Conservation (phyloP, 2,113 vertebrate species). For the Eubucco bourcierii region DNA sequence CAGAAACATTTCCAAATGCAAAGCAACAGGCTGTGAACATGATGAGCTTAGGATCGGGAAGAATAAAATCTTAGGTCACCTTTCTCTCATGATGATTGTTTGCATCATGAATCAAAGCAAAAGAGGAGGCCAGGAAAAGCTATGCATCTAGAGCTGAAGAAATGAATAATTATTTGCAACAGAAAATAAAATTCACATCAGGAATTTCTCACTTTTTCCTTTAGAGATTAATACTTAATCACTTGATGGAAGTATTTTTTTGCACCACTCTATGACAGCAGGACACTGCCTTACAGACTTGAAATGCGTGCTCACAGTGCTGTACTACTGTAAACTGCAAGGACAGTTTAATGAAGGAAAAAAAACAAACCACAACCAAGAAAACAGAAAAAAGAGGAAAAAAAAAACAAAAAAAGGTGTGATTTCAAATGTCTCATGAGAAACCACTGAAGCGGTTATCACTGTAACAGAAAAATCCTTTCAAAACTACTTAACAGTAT, state of each 20-base stretch:
- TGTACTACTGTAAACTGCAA: neutral
- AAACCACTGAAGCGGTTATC: conserved; percentile 9
- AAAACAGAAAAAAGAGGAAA: neutral
- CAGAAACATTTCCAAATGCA: neutral
- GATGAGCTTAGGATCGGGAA: neutral
- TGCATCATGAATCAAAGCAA: conserved; percentile 4
- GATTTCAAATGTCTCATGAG: conserved; percentile 10
- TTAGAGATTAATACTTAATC: neutral
- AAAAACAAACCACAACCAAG: neutral
- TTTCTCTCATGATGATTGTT: neutral
- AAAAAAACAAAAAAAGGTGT: neutral
- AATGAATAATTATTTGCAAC: conserved; percentile 33
- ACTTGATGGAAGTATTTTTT: neutral
- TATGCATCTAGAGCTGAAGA: neutral
- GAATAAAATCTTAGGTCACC: conserved; percentile 38
- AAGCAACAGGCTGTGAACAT: neutral
- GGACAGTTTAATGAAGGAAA: neutral
- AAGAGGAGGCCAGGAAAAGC: neutral
- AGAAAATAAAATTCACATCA: conserved; percentile 14
- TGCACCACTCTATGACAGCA: neutral
- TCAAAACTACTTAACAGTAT: conserved; percentile 48
- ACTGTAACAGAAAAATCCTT: neutral
- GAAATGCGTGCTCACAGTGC: neutral
- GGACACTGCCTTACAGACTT: neutral
- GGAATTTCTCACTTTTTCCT: neutral